A percentile compares a stretch with the other conserved stretches of the same genome.
These are phyloP conservation scores for Tupiocoris notatus DNA, from an alignment of 2,888 invertebrate genomes.

Conservation along the genomic window DNA sequence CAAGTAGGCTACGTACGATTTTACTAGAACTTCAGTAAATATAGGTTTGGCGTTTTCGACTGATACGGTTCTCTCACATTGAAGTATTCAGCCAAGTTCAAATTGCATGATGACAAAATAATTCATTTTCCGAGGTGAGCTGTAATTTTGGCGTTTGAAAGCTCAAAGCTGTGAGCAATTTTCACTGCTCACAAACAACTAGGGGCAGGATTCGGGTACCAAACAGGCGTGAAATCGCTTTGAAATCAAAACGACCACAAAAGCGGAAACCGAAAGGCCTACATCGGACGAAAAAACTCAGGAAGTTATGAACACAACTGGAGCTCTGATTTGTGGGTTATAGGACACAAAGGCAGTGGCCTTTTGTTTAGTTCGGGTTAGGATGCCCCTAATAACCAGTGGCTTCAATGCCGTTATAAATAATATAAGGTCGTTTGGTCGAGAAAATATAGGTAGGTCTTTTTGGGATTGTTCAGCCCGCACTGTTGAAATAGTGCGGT, in stretches of 20 bases:
- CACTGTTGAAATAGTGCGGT: background rate
- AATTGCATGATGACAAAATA: too few relatives aligned
- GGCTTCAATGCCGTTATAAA: background rate
- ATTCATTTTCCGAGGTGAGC: too few relatives aligned
- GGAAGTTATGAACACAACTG: background rate
- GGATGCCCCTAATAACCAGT: background rate
- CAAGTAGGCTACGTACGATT: too few relatives aligned
- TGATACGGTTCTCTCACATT: too few relatives aligned
- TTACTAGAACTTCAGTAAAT: too few relatives aligned
- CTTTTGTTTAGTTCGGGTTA: background rate
- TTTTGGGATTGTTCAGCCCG: background rate
- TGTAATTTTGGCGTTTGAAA: too few relatives aligned
- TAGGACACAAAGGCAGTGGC: background rate
- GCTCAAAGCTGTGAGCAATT: too few relatives aligned
- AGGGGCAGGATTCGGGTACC: background rate
- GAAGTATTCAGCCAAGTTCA: too few relatives aligned
- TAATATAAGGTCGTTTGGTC: background rate
- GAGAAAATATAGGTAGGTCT: background rate
- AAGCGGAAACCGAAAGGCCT: background rate
- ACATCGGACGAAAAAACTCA: background rate
- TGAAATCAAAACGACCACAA: background rate
- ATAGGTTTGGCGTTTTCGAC: too few relatives aligned
- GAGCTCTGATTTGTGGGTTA: background rate
- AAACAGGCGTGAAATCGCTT: background rate
- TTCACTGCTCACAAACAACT: too few relatives aligned